These are phyloP conservation scores for Typhlichthys eigenmanni DNA, from an alignment of 2,797 vertebrate species.

Conservation along the genomic window DNA sequence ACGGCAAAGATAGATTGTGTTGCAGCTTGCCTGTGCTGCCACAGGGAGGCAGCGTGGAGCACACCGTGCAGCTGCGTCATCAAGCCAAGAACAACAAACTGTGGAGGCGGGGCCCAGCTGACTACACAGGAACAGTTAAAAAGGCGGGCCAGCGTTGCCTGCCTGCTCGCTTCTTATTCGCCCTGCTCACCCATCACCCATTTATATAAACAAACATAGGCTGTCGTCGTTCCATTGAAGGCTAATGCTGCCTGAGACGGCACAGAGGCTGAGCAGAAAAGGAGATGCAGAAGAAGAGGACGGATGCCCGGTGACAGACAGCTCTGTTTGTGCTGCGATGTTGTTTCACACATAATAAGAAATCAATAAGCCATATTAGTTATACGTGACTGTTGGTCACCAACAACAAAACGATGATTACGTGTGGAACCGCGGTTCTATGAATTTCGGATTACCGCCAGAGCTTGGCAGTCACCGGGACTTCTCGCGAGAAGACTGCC, in stretches of 20 bases:
- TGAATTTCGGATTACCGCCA: too few species aligned
- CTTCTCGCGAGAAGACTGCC: too few species aligned
- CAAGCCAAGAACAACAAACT: conserved; percentile 69
- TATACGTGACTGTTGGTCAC: neutral
- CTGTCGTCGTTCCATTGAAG: conserved; percentile 42
- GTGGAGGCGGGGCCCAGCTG: conserved; percentile 61
- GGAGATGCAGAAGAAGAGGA: conserved; percentile 6
- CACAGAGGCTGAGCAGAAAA: conserved; percentile 23
- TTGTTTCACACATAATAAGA: conserved; percentile 3
- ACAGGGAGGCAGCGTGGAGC: conserved; percentile 67
- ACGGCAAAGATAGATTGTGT: conserved; percentile 25
- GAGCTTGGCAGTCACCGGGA: too few species aligned
- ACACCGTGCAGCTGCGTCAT: conserved; percentile 18
- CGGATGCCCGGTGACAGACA: neutral
- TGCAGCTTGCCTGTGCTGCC: conserved; percentile 42
- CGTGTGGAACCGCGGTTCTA: too few species aligned
- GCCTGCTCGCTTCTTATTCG: conserved; percentile 35
- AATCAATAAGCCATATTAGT: neutral
- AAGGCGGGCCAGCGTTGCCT: conserved; percentile 47
- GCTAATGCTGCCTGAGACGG: conserved; percentile 20
- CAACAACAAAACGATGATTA: neutral
- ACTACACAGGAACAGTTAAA: conserved; percentile 62
- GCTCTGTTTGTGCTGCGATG: conserved; percentile 15
- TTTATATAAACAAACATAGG: conserved; percentile 62
- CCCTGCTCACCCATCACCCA: conserved; percentile 42